These are phyloP conservation scores for Pseudotriccus pelzelni DNA, from an alignment of 2,797 vertebrate genomes.

Conservation along the genomic window DNA sequence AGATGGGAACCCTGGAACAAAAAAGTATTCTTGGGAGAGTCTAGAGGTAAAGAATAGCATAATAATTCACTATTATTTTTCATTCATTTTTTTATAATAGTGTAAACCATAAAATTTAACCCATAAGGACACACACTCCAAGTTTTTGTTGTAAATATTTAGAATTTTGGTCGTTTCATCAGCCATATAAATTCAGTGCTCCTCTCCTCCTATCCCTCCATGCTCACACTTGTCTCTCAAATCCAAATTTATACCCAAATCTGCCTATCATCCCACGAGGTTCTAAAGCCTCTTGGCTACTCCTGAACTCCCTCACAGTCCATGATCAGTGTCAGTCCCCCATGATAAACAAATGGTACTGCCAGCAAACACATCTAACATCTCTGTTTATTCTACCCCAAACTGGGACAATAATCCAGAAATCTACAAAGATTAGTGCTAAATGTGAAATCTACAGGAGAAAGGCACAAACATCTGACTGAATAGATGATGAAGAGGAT, in stretches of 20 bases:
- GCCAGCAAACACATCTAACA: background rate
- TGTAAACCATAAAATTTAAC: background rate
- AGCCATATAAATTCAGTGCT: background rate
- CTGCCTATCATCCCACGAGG: background rate
- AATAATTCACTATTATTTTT: background rate
- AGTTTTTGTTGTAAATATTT: background rate
- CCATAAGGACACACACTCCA: background rate
- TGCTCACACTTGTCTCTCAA: background rate
- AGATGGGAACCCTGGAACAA: background rate
- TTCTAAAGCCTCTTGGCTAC: background rate
- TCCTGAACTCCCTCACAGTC: background rate
- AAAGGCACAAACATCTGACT: slow-evolving; percentile 21
- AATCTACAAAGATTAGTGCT: background rate
- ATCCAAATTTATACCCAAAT: background rate
- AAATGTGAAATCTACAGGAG: background rate
- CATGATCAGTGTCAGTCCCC: background rate
- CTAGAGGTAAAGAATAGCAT: background rate
- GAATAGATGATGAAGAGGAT: slow-evolving; percentile 33
- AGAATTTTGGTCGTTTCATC: background rate
- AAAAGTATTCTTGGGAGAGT: background rate
- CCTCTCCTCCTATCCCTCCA: background rate
- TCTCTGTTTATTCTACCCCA: background rate
- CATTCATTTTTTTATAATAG: background rate
- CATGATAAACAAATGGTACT: background rate
- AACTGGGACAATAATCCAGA: background rate